Evolutionary conservation across 2,888 invertebrate genomes (phyloP), one percentile per base, ranked within the genome.

Genomic region (Piscicola geometra): DNA sequence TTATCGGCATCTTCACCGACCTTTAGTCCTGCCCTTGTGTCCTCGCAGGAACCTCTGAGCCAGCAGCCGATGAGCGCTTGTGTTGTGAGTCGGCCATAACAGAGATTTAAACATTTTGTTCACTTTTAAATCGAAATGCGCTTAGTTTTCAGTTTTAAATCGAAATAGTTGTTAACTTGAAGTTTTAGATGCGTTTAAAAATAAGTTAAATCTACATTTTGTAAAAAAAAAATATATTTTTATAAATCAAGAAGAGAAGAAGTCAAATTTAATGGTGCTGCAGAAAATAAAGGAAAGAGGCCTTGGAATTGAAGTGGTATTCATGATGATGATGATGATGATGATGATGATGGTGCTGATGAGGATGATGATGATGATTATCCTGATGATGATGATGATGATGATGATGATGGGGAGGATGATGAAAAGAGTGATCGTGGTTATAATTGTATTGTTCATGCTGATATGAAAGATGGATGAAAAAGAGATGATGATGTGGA

Each of bases 361-460:
- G 74, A 73, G 2, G 74, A 73, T 36, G 75, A 73, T 32, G 74
- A 73, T 64, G 74, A 73, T 64, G 74, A 73, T 73, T 60, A 73
- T 73, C 64, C 67, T 73, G 75, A 60, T 73, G 74, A 73, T 73
- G 74, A 73, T 73, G 74, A 73, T 73, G 60, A 60, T 67, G 75
- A 75, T 52, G 52, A 75, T 52, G 75, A 69, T 52, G 75, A 69
- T 71, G 76, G 69, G 36, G 69, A 75, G 36, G 68, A 69, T 75
- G 75, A 69, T 69, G 69, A 69, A 69, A 52, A 69, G 41, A 30
- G 47, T 75, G 56, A 5, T 69, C 9, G 47, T 52, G 1, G 69
- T 75, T 36, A 69, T 56, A 12, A 33, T 76, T 32, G 56, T 70
- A 71, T 56, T 76, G 76, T 56, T 36, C 35, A 60, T 71, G 64